Percentiles rank a stretch among this genome's conserved stretches.
Conservation (phyloP, 2,113 vertebrate species). For the Clarias macrocephalus region DNA sequence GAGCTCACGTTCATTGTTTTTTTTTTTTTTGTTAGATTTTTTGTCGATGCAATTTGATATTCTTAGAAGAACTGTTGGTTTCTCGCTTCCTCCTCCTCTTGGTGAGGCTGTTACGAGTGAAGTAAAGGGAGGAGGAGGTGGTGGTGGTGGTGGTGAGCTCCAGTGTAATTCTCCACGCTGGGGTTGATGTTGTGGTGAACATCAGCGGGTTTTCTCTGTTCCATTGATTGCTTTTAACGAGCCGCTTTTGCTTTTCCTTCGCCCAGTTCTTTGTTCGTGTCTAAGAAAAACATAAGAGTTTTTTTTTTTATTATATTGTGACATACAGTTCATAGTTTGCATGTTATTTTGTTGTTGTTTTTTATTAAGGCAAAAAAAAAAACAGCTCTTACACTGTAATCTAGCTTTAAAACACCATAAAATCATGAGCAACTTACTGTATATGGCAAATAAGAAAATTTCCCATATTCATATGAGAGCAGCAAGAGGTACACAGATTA, state of each 20-base stretch:
- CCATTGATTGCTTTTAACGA: conserved; percentile 33
- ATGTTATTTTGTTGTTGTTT: not conserved
- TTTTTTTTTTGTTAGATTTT: not conserved
- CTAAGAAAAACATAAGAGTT: not conserved
- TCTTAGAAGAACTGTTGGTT: not conserved
- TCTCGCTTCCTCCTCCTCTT: not conserved
- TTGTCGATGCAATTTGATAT: not conserved
- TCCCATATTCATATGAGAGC: not conserved
- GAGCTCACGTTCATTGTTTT: not conserved
- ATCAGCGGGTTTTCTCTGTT: conserved; percentile 21
- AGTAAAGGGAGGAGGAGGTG: not conserved
- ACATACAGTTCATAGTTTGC: not conserved
- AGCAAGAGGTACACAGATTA: not conserved
- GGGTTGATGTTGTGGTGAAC: conserved; percentile 32
- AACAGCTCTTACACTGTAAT: not conserved
- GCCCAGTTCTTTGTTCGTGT: conserved; percentile 2
- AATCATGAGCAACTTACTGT: not conserved
- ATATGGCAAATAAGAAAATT: not conserved
- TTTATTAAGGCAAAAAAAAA: not conserved
- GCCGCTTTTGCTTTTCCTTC: conserved; percentile 25
- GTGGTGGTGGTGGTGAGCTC: not conserved
- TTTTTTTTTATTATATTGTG: not conserved
- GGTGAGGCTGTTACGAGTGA: not conserved
- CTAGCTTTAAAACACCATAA: not conserved
- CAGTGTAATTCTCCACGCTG: not conserved